phyloP scores from a whole-genome alignment of 2,113 vertebrate species.

The Pterophyllum scalare region DNA sequence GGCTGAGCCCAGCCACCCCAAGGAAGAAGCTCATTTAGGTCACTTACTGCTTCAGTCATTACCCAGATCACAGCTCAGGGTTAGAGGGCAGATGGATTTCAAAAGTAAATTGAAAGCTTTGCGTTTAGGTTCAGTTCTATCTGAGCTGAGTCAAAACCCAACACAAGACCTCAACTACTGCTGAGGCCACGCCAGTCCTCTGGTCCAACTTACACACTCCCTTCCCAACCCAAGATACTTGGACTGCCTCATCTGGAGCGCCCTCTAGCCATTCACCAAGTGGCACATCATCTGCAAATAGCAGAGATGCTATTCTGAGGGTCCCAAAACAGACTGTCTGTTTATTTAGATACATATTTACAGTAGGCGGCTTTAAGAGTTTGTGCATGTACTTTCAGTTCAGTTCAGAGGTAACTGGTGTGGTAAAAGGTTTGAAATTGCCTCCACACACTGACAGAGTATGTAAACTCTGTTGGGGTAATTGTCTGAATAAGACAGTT shows the following conservation, averaged over 20 bases:
- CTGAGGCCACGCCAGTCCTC: not conserved
- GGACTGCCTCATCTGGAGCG: not conserved
- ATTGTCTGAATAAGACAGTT: conserved; percentile 54
- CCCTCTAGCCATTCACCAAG: not conserved
- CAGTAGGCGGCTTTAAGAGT: conserved; percentile 14
- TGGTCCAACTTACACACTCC: not conserved
- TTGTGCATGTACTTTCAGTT: conserved; percentile 36
- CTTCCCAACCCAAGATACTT: not conserved
- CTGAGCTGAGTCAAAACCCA: too few relatives aligned
- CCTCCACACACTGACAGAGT: not conserved
- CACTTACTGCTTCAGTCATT: not conserved
- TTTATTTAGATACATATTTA: conserved; percentile 40
- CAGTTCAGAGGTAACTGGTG: conserved; percentile 37
- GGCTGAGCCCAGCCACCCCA: not conserved
- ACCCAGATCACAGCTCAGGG: not conserved
- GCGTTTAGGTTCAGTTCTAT: not conserved
- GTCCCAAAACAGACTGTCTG: not conserved
- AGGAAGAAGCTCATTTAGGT: not conserved
- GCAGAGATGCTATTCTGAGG: not conserved
- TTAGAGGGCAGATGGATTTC: not conserved
- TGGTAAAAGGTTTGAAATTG: conserved; percentile 13
- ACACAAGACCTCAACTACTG: too few relatives aligned
- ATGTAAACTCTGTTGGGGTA: conserved; percentile 45
- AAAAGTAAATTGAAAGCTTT: not conserved
- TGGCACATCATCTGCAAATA: not conserved